Evolutionary conservation across 2,797 vertebrate genomes (phyloP), one percentile per base, ranked within the genome.

Genomic region (Poeciliopsis infans): DNA sequence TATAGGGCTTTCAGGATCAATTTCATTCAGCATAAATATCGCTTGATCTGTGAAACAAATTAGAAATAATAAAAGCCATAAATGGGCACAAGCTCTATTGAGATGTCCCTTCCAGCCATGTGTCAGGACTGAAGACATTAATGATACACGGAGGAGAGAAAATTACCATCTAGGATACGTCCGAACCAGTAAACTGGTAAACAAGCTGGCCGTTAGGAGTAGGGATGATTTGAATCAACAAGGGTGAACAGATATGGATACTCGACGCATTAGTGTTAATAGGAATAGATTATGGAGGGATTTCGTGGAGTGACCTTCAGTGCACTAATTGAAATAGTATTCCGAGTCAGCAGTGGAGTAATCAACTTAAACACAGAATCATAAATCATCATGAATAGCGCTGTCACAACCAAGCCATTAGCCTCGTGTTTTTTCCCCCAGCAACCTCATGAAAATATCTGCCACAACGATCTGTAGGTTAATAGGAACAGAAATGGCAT

Each of bases 401-500:
- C 98, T 99, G 98, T 99, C 98, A 99, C 97, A 97, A 97, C 96
- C 96, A 95, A 97, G 94, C 97, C 96, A 97, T 98, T 98, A 98
- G 97, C 97, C 97, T 95, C 96, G 96, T 97, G 97, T 97, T 96
- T 97, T 97, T 97, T 97, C 91, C 96, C 68, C 96, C 96, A 95
- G 96, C 96, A 98, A 97, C 96, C 97, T 97, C 95, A 94, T 96
- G 95, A 97, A 99, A 98, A 98, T 98, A 98, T 98, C 97, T 97
- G 97, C 97, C 97, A 96, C 95, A 96, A 96, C 96, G 97, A 98
- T 98, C 98, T 96, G 96, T 97, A 98, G 98, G 98, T 99, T 99
- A 99, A 99, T 99, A 99, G 97, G 98, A 99, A 99, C 98, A 99
- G 98, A 99, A 99, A 99, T 99, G 98, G 98, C 98, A 99, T 99